Evolutionary conservation across 1,140 invertebrate species (phyloP), one percentile per base, ranked within the genome.

Genomic region (Trachymyrmex septentrionalis): DNA sequence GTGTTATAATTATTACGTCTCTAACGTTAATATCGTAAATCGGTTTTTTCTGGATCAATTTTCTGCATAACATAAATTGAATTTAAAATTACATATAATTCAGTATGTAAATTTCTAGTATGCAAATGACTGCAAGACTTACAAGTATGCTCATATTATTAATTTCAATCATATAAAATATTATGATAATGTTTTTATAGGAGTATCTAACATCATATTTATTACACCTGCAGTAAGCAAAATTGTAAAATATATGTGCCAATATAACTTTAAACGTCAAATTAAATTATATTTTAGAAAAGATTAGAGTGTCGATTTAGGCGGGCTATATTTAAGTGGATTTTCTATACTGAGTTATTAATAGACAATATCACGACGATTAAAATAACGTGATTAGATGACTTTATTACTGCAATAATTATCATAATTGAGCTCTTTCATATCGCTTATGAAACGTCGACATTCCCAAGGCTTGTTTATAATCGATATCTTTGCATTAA

Each of bases 401-500:
- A 69, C 59, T 91, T 86, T 88, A 87, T 90, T 90, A 88, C 66
- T 59, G 63, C 78, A 48, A 80, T 89, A 90, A 93, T 94, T 94
- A 93, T 61, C 90, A 93, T 94, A 92, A 92, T 93, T 91, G 91
- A 93, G 91, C 91, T 89, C 88, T n/a, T n/a, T 90, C 86, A 48
- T 80, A 75, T 90, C n/a, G 66, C 81, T 61, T 92, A 81, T 76
- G 55, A 82, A 87, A 93, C 66, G 86, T 50, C 85, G 81, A 85
- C 61, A 69, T 77, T 78, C 82, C 91, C 92, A 94, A 94, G 93
- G 91, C 27, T 92, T n/a, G 48, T 89, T 91, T 78, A 86, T 89
- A 91, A 91, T 87, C 82, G 90, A 92, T 93, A 77, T 72, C 93
- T 94, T 91, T 93, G 89, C 91, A 93, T 93, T 89, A 88, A 91